Conservation (phyloP, 2,888 invertebrate genomes). For the Spodoptera littoralis region DNA sequence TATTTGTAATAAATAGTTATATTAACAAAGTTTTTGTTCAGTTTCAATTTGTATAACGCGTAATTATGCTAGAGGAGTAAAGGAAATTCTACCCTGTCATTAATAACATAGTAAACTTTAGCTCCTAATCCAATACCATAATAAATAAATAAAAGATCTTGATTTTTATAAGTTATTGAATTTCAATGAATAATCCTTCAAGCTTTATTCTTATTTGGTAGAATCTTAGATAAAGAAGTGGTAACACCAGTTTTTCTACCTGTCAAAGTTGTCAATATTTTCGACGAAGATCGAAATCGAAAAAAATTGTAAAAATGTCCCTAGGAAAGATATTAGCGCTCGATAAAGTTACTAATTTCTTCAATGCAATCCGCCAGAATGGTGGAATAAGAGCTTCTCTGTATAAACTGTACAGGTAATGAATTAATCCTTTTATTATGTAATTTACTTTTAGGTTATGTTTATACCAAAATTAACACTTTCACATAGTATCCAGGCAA, state of each 20-base stretch:
- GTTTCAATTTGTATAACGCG: too few species aligned
- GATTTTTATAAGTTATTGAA: too few species aligned
- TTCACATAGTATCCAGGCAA: neutral
- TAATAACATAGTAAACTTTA: too few species aligned
- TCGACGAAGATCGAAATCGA: conserved; percentile 18
- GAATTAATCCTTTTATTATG: conserved; percentile 69
- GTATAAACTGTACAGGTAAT: conserved; percentile 92
- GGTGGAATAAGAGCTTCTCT: conserved; percentile 92
- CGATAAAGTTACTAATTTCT: conserved; percentile 91
- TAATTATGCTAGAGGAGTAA: too few species aligned
- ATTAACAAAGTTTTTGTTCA: too few species aligned
- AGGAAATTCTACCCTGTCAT: too few species aligned
- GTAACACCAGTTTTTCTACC: conserved; percentile 4
- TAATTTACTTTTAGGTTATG: conserved; percentile 75
- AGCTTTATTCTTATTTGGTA: conserved; percentile 3
- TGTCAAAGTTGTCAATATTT: conserved; percentile 48
- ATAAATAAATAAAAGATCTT: too few species aligned
- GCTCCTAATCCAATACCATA: too few species aligned
- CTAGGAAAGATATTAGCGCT: conserved; percentile 92
- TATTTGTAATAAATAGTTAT: too few species aligned
- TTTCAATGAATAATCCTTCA: too few species aligned
- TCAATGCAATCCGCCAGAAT: conserved; percentile 91
- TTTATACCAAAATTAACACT: conserved; percentile 46
- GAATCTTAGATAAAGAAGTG: neutral
- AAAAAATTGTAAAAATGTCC: conserved; percentile 69